Evolutionary conservation across 2,888 invertebrate genomes (phyloP).

Genomic region (Eugnorisma glareosa): DNA sequence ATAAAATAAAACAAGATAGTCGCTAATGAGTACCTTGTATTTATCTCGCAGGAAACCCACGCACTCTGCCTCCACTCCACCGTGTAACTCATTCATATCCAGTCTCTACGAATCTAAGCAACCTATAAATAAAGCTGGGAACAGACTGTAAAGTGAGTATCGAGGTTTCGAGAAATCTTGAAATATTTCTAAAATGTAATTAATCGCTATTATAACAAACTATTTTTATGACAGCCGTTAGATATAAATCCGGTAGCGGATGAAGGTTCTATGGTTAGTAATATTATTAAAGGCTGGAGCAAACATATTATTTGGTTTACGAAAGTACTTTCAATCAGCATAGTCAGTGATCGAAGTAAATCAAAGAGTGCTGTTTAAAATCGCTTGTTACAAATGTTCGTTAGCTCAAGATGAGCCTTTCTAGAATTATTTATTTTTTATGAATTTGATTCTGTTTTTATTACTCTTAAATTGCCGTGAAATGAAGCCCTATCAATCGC

Average conservation of each 20-base stretch:
- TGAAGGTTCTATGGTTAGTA: constrained; percentile 6
- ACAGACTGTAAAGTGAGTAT: constrained; percentile 45
- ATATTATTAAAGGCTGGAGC: not conserved
- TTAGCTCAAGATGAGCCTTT: not conserved
- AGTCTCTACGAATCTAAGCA: constrained; percentile 44
- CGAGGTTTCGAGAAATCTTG: constrained; percentile 38
- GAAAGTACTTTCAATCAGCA: constrained; percentile 29
- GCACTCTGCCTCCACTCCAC: constrained; percentile 45
- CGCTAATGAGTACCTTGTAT: constrained; percentile 67
- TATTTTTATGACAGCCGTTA: constrained; percentile 53
- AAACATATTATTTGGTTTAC: constrained; percentile 23
- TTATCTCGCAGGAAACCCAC: constrained; percentile 70
- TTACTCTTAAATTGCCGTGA: not conserved
- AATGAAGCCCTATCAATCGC: not conserved
- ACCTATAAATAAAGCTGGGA: constrained; percentile 44
- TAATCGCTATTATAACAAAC: constrained; percentile 25
- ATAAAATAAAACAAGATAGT: constrained; percentile 65
- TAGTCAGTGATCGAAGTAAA: not conserved
- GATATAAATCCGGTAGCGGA: constrained; percentile 43
- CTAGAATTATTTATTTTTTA: not conserved
- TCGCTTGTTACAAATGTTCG: too few relatives aligned
- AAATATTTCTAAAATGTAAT: constrained; percentile 44
- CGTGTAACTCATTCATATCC: constrained; percentile 60
- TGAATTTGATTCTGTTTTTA: not conserved
- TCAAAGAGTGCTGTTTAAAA: not conserved